Evolutionary conservation across 1,140 invertebrate species (phyloP).

Genomic region (Drosophila biarmipes): DNA sequence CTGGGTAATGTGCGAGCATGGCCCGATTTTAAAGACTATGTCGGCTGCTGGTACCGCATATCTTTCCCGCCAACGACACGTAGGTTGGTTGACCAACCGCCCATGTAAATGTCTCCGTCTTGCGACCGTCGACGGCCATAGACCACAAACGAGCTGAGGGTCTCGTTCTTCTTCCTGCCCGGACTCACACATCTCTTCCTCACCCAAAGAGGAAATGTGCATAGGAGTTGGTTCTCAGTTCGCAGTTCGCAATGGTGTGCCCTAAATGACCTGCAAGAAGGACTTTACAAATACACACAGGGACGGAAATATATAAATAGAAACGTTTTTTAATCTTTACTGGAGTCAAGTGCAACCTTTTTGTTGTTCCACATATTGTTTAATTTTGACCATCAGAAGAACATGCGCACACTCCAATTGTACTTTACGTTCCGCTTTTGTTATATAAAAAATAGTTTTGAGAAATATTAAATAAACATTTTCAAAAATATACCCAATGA

Average conservation of each 20-base stretch:
- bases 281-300: background rate
- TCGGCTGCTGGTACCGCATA: conserved; percentile 1
- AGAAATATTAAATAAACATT: too few relatives aligned
- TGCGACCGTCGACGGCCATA: conserved; percentile 44
- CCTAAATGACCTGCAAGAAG: background rate
- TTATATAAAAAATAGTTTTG: too few relatives aligned
- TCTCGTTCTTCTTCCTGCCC: background rate
- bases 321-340: too few relatives aligned
- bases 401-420: too few relatives aligned
- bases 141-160: conserved; percentile 47
- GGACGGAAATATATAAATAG: too few relatives aligned
- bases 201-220: background rate
- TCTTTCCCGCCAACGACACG: conserved; percentile 39
- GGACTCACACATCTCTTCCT: conserved; percentile 18
- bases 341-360: too few relatives aligned
- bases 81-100: conserved; percentile 52
- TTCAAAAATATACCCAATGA: too few relatives aligned
- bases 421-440: too few relatives aligned
- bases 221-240: background rate
- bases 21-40: conserved; percentile 48
- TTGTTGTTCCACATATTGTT: too few relatives aligned
- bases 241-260: background rate
- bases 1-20: conserved; percentile 56
- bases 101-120: conserved; percentile 70
- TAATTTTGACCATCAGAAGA: too few relatives aligned